A percentile compares a stretch with the other conserved stretches of the same genome.
Conservation (phyloP, 2,113 vertebrate species). For the Rhea pennata region DNA sequence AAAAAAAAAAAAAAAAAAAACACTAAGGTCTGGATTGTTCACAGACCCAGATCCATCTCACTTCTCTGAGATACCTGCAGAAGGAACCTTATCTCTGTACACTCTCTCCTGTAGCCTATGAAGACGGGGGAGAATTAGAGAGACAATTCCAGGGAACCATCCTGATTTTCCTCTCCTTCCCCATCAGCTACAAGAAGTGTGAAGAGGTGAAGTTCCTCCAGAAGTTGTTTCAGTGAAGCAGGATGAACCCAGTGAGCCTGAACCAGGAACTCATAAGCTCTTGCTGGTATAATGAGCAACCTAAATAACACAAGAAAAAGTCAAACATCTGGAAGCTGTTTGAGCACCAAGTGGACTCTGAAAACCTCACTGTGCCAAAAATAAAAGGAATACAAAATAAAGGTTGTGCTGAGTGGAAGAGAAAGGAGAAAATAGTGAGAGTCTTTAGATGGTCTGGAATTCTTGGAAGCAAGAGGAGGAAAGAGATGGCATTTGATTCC, state of each 20-base stretch:
- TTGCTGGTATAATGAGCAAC: not conserved
- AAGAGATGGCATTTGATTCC: not conserved
- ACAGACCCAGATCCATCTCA: not conserved
- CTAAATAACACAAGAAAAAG: not conserved
- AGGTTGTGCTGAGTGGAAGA: not conserved
- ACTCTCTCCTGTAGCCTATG: not conserved
- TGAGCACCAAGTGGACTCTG: not conserved
- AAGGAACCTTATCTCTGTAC: not conserved
- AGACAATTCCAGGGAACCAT: not conserved
- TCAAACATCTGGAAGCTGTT: not conserved
- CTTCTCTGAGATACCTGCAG: not conserved
- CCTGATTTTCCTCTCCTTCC: not conserved
- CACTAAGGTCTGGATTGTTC: not conserved
- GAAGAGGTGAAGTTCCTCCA: not conserved
- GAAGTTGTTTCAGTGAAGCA: not conserved
- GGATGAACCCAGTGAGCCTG: not conserved
- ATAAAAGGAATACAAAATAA: constrained; percentile 1
- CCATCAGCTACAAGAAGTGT: not conserved
- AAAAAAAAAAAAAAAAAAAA: not conserved
- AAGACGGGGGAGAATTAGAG: not conserved
- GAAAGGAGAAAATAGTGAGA: not conserved
- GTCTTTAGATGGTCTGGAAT: not conserved
- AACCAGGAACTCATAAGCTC: not conserved
- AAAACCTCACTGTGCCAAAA: not conserved
- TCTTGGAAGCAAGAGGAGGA: not conserved